Conservation (phyloP, 2,888 invertebrate genomes). For the Eueremaeus valkanovi region DNA sequence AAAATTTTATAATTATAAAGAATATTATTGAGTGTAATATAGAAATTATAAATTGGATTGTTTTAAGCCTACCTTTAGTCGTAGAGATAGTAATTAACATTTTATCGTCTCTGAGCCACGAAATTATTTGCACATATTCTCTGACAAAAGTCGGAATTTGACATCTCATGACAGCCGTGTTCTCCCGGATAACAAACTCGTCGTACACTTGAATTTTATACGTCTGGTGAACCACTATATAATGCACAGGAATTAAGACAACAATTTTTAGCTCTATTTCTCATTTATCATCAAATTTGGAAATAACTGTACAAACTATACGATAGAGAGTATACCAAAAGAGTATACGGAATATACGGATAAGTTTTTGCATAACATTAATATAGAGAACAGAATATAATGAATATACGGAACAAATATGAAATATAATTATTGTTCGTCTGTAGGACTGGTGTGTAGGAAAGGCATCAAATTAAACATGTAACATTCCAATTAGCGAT, state of each 20-base stretch:
- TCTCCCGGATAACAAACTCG: conserved; percentile 41
- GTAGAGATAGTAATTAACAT: conserved; percentile 28
- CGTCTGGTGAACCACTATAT: conserved; percentile 32
- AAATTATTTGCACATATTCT: conserved; percentile 30
- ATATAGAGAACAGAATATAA: too few species aligned
- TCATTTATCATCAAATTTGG: not conserved
- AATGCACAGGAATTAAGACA: not conserved
- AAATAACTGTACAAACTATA: too few species aligned
- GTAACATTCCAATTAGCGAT: not conserved
- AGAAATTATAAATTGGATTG: not conserved
- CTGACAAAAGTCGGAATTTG: conserved; percentile 37
- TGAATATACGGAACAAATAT: too few species aligned
- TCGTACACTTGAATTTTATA: conserved; percentile 41
- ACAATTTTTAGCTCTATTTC: not conserved
- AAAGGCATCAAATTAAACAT: too few species aligned
- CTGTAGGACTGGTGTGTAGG: too few species aligned
- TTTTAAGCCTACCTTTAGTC: conserved; percentile 31
- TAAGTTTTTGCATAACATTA: too few species aligned
- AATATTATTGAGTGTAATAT: not conserved
- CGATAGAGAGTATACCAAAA: too few species aligned
- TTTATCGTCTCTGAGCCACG: conserved; percentile 41
- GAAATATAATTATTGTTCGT: too few species aligned
- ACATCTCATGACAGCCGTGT: conserved; percentile 40
- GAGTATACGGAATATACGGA: too few species aligned
- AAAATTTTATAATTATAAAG: not conserved